Evolutionary conservation across 2,888 invertebrate genomes (phyloP), one percentile per base, ranked within the genome.

Genomic region (Cryptocephalus primarius): DNA sequence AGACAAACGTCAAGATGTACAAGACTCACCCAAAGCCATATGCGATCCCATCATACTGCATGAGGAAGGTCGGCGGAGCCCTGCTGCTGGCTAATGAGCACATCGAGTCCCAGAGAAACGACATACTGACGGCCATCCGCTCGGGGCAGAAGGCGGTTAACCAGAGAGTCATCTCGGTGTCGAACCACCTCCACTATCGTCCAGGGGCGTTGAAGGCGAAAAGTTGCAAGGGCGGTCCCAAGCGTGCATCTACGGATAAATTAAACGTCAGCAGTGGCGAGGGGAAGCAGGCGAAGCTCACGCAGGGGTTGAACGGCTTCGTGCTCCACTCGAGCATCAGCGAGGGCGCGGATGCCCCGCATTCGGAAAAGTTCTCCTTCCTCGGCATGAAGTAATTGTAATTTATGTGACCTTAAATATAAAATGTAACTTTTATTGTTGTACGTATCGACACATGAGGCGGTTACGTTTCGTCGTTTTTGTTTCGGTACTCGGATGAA

Each of bases 21-120:
- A 64, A 74, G 51, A 62, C 75, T 14, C 76, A 78, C 48, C 77
- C 80, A 49, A 77, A 82, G 50, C 78, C 80, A 9, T 74, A 81
- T 9, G 73, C 75, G 33, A 63, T 78, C 42, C 75, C 78, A 58
- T 75, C 77, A 8, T 77, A 73, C 60, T 75, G 77, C 58, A 72
- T 78, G 40, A 69, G 75, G 13, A 76, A 77, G 60, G 72, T 78
- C 39, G 79, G 78, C 42, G 73, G 75, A 52, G 75, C 77, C 9
- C 67, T 78, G 40, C 70, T 78, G 2, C 60, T 79, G 55, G 75
- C 77, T 41, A 66, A 65, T 51, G 66, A 65, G 44, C 63, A 64
- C 40, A 51, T 69, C 40, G 65, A 66, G 48, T 60, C 60, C 40
- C 68, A 69, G 50, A 57, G 65, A 45, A 64, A 64, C 42, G 68